Evolutionary conservation across 1,140 invertebrate genomes (phyloP).

Genomic region (Heliconius himera): DNA sequence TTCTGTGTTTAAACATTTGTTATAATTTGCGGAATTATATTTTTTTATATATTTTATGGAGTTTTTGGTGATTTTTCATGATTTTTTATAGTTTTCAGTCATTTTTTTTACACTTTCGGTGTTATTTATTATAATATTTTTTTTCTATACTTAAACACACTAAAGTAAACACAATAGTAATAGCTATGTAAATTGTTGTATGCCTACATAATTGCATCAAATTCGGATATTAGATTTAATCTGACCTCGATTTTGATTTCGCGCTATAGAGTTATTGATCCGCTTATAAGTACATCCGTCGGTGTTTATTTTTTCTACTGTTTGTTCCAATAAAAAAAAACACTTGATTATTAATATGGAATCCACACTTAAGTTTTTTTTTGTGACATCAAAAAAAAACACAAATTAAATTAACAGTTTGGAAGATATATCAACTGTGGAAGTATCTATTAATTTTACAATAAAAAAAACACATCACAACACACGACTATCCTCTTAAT

Average conservation of each 20-base stretch:
- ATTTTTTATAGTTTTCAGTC: not conserved
- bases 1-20: not conserved
- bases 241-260: conserved; percentile 28
- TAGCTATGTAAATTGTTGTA: not conserved
- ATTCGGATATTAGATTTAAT: conserved; percentile 23
- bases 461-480: not conserved
- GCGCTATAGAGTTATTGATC: conserved; percentile 31
- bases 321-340: not conserved
- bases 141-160: not conserved
- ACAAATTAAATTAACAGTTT: not conserved
- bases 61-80: not conserved
- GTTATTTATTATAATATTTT: not conserved
- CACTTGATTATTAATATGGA: too few species aligned
- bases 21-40: not conserved
- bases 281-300: conserved; percentile 19
- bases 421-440: not conserved
- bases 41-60: not conserved
- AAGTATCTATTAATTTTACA: not conserved
- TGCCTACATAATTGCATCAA: not conserved
- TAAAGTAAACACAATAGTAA: not conserved
- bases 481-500: not conserved
- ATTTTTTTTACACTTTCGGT: not conserved
- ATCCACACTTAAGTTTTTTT: not conserved
- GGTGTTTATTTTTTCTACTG: not conserved
- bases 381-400: not conserved